These are phyloP conservation scores for Bergia sp. DNA, from an alignment of 92 coral and sea anemone species.

Conservation along the genomic window DNA sequence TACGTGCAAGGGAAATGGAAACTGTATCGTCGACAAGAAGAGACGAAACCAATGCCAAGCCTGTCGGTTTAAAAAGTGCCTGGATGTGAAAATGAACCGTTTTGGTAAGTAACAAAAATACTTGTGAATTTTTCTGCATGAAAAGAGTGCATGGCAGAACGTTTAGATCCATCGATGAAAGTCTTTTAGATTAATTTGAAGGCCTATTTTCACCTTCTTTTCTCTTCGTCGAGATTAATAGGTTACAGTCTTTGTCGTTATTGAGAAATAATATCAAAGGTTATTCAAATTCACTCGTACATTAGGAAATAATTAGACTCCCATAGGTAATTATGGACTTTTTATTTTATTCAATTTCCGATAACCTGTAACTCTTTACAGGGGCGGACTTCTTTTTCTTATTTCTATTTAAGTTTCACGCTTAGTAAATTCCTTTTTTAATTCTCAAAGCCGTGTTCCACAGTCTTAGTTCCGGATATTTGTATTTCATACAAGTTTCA, in stretches of 20 bases:
- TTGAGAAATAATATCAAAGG: conserved; percentile 36
- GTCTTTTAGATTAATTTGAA: conserved; percentile 14
- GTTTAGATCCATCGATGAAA: neutral
- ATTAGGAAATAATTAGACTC: conserved; percentile 46
- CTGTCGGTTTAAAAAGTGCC: conserved; percentile 96
- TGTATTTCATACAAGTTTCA: conserved; percentile 12
- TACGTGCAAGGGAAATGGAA: conserved; percentile 96
- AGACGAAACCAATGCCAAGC: conserved; percentile 98
- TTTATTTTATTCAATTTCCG: conserved; percentile 36
- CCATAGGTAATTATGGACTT: conserved; percentile 29
- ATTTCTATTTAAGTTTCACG: neutral
- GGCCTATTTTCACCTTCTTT: conserved; percentile 37
- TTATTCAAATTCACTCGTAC: conserved; percentile 32
- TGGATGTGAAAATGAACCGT: conserved; percentile 97
- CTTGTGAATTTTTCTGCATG: neutral
- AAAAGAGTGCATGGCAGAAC: neutral
- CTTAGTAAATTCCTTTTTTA: conserved; percentile 16
- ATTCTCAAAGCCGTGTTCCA: neutral
- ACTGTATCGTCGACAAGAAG: conserved; percentile 94
- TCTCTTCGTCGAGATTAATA: conserved; percentile 17
- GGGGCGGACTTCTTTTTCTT: neutral
- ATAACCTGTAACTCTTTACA: neutral
- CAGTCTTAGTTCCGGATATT: conserved; percentile 3
- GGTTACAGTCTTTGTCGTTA: conserved; percentile 39
- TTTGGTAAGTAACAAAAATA: conserved; percentile 77